phyloP scores from a whole-genome alignment of 2,797 vertebrate genomes.

The Tragelaphus eurycerus region DNA sequence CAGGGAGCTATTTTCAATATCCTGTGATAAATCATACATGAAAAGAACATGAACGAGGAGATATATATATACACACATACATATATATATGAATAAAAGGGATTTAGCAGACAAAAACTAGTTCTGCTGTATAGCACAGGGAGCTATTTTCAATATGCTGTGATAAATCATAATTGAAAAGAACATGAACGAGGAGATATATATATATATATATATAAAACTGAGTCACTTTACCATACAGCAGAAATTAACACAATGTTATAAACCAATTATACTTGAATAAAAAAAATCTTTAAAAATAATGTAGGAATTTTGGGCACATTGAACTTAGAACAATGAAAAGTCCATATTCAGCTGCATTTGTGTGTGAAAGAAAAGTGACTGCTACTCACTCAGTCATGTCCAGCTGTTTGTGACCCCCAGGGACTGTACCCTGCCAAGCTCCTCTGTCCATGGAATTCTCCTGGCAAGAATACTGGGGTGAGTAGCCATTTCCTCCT shows the following conservation, averaged over 20 bases:
- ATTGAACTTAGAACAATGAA: not conserved
- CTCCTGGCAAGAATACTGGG: not conserved
- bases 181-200: not conserved
- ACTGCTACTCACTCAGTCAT: not conserved
- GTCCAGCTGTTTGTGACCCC: not conserved
- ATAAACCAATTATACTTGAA: not conserved
- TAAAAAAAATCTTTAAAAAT: not conserved
- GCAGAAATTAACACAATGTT: not conserved
- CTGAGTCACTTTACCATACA: not conserved
- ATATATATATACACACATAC: not conserved
- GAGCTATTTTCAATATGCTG: not conserved
- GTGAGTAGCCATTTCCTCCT: not conserved
- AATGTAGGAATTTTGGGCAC: not conserved
- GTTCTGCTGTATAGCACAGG: not conserved
- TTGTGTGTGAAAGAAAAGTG: not conserved
- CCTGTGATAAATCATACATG: not conserved
- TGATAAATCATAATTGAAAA: not conserved
- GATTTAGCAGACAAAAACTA: not conserved
- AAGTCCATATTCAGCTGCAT: not conserved
- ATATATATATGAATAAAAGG: not conserved
- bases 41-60: not conserved
- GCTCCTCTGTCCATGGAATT: not conserved
- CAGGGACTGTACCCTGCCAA: not conserved
- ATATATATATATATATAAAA: not conserved
- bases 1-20: not conserved